Evolutionary conservation across 2,797 vertebrate genomes (phyloP), one percentile per base, ranked within the genome.

Genomic region (Monodelphis domestica): DNA sequence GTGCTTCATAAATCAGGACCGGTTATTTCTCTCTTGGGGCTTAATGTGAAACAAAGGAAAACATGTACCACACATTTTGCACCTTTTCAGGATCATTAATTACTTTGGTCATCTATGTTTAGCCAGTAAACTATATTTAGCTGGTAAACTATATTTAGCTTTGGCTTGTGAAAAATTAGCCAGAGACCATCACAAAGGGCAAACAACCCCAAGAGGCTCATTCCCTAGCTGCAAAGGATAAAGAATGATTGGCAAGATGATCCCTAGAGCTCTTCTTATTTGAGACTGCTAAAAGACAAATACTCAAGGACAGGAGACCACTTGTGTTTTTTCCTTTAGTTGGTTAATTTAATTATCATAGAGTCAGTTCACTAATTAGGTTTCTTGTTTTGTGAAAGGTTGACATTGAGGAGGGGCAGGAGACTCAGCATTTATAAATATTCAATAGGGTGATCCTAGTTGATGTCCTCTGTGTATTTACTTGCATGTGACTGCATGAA

Each of bases 81-180:
- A 91, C 56, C 5, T 29, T 87, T 54, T 52, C 29, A 51, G 54
- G 38, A 38, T 54, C 51, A 0, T 78, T 54, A n/a, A 54, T 5
- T 29, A 54, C 30, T 87, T 26, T 17, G 55, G 70, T n/a, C 54
- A 90, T 45, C 53, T 87, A 1, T 57, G 59, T 95, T 92, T 70
- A n/a, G 52, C n/a, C 94, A 88, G 14, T 53, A 51, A 91, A n/a
- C n/a, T n/a, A 26, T 45, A 84, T 84, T 84, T 84, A 90, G 51
- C 45, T 93, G 38, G 59, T 51, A 92, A 88, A 51, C 51, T 63
- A 54, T 14, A 84, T 84, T 84, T 84, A 51, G 21, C 28, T 29
- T n/a, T 89, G 90, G 52, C 91, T 55, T 21, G 52, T 63, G 53
- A 92, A 92, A 87, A 70, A 26, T n/a, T 21, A 54, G 24, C 45